Evolutionary conservation across 2,797 vertebrate genomes (phyloP), one percentile per base, ranked within the genome.

Genomic region (Synaphobranchus kaupii): DNA sequence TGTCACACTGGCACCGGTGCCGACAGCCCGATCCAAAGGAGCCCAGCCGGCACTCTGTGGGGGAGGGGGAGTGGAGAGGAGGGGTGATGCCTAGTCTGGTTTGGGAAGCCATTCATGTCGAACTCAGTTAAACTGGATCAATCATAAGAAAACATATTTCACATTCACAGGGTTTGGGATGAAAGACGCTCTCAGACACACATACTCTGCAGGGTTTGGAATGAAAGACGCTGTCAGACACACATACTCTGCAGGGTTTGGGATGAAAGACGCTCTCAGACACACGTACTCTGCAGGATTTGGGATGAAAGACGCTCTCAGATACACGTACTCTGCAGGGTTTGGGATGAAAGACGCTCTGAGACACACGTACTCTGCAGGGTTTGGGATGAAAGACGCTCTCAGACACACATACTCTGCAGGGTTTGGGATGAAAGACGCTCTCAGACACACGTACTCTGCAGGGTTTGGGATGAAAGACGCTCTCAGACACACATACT

Each of bases 1-100:
- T 97, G 73, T 97, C 96, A 92, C 98, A 99, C 92, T 95, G 97
- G 85, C 98, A 99, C 17, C 0, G 95, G 48, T 92, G 97, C 22
- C 60, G 95, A 88, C 98, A 99, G 84, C 93, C 92, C 0, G 90
- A 94, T 85, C 98, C 98, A 3, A 97, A 99, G 93, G 88, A 93
- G 4, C 97, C 97, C 9, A 91, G 91, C 0, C 96, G 95, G 88
- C 98, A 99, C 91, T 94, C 98, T 99, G 80, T 44, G 66, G 2
- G 50, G 10, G 78, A 4, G 87, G n/a, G 86, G 50, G 50, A 52
- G 50, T 8, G 50, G 13, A 52, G 52, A 52, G 9, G 50, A 52
- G 50, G 50, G 12, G 50, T 50, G 50, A 50, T 50, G 50, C 6
- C 10, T 50, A 7, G 6, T 50, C 50, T 50, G 50, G 50, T 10